Base-by-base conservation (phyloP, 2,113 vertebrate genomes). In the Cisticola juncidis region DNA sequence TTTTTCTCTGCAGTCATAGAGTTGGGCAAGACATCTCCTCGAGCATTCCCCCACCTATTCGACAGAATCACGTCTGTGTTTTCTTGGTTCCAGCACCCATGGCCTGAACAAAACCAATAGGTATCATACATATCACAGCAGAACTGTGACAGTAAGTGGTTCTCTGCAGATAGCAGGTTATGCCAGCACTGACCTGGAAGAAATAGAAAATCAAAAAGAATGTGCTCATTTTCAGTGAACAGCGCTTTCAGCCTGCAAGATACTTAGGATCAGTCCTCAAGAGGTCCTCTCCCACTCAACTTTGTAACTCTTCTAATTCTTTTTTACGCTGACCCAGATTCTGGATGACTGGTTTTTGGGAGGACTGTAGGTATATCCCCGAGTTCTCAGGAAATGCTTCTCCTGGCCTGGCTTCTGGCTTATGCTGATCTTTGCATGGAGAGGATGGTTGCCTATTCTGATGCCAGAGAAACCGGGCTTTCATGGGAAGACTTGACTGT, bases 171-270 rank as follows among this genome's bases (percentile, higher is more conserved):
- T 9, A 29, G 54, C 65, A 85, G 70, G 66, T 86, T 80, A 57
- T 24, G 47, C 5, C 1, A 50, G 60, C 84, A 57, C 80, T 95
- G 94, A 93, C 65, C 66, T 76, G 78, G 81, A 92, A 95, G 78
- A 92, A 92, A 86, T 4, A 54, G 70, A 95, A 91, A 95, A 92
- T 84, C 45, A 56, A 60, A 53, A 68, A 48, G 31, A 54, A 80
- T 62, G 21, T 61, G 47, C 47, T 91, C 31, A 14, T 90, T 71
- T 53, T 68, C 44, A 51, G 44, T 31, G 36, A 84, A 48, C 40
- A 90, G 56, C 3, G 4, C 77, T 93, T 64, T 58, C 50, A 92
- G 29, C 62, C 70, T 78, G 53, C 57, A 65, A 85, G 71, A 10
- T 82, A 22, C 71, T 66, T 87, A 47, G 84, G 81, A 38, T 92